Conservation (phyloP, 1,140 invertebrate species). For the Cyclargus thomasi region DNA sequence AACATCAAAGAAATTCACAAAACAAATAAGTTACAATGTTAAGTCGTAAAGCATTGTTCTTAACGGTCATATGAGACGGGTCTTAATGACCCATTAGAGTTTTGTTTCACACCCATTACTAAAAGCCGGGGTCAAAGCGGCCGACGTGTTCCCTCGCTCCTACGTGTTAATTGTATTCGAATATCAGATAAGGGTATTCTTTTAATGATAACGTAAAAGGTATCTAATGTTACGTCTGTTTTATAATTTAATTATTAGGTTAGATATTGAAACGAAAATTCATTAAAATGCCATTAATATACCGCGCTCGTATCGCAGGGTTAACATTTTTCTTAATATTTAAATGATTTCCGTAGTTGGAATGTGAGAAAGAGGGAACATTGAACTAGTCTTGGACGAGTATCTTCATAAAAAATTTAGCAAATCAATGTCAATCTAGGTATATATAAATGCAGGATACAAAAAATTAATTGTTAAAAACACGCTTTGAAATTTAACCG, state of each 20-base stretch:
- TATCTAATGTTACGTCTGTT: constrained; percentile 17
- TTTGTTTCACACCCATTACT: constrained; percentile 60
- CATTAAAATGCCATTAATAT: constrained; percentile 3
- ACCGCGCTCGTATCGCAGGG: background rate
- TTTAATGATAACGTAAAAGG: constrained; percentile 21
- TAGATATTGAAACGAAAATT: constrained; percentile 5
- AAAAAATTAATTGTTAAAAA: no score
- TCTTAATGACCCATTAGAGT: constrained; percentile 58
- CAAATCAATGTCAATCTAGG: no score
- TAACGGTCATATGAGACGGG: constrained; percentile 44
- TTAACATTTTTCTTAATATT: constrained; percentile 3
- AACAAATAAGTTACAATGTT: constrained; percentile 14
- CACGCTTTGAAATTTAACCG: no score
- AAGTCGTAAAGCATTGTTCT: constrained; percentile 19
- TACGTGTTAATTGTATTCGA: constrained; percentile 43
- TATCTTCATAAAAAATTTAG: no score
- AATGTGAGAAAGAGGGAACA: background rate
- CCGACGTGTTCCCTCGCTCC: constrained; percentile 32
- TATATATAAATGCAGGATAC: no score
- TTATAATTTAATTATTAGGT: constrained; percentile 19
- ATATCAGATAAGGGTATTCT: constrained; percentile 44
- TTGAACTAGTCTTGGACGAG: background rate
- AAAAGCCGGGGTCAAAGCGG: constrained; percentile 43
- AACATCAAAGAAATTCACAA: constrained; percentile 7
- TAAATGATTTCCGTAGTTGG: background rate